Percentiles rank a stretch among this genome's conserved stretches.
phyloP scores from a whole-genome alignment of 1,140 invertebrate genomes.

The Drosophila paulistorum region DNA sequence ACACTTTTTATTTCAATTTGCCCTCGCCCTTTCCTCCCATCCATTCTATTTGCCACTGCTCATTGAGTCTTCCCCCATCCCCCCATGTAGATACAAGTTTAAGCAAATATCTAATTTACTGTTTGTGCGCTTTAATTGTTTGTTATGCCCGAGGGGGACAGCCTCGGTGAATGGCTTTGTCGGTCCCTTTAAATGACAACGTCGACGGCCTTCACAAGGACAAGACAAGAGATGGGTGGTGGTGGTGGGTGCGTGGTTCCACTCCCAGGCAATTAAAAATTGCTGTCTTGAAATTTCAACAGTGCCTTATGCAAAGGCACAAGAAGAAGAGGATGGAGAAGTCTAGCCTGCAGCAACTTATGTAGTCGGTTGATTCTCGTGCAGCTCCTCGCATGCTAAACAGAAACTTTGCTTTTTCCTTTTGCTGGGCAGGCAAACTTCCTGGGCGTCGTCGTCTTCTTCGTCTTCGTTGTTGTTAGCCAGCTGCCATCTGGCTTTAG shows the following conservation, averaged over 20 bases:
- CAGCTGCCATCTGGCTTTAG: conserved; percentile 17
- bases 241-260: conserved; percentile 3
- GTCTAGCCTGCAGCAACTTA: conserved; percentile 44
- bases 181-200: conserved; percentile 50
- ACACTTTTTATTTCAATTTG: background rate
- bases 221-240: background rate
- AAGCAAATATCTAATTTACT: conserved; percentile 71
- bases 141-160: conserved; percentile 47
- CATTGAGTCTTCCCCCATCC: too few species aligned
- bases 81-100: conserved; percentile 17
- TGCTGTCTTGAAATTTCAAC: conserved; percentile 71
- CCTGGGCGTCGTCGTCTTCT: conserved; percentile 36
- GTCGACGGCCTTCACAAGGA: conserved; percentile 36
- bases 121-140: conserved; percentile 61
- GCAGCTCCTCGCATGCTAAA: conserved; percentile 9
- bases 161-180: conserved; percentile 43
- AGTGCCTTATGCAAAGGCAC: conserved; percentile 22
- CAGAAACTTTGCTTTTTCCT: conserved; percentile 22
- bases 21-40: background rate
- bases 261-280: conserved; percentile 64
- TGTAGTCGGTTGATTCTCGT: conserved; percentile 34
- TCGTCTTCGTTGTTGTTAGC: conserved; percentile 23
- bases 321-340: background rate
- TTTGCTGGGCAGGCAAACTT: conserved; percentile 32
- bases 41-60: too few species aligned